Percentiles rank a stretch among this genome's conserved stretches.
phyloP scores from a whole-genome alignment of 1,140 invertebrate genomes.

The Drosophila nigrodunni region DNA sequence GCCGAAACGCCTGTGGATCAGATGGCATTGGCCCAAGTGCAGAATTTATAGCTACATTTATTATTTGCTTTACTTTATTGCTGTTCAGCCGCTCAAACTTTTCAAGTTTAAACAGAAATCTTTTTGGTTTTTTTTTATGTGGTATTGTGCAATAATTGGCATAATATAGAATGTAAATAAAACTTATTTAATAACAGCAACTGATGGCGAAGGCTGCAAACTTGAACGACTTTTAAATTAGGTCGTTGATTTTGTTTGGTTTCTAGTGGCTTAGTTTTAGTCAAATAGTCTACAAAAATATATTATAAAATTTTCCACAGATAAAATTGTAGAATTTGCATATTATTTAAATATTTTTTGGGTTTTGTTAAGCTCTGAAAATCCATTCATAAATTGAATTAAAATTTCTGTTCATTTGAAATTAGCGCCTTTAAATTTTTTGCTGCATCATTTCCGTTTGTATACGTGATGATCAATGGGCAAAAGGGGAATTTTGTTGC shows the following conservation, averaged over 20 bases:
- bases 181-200: constrained; percentile 36
- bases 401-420: constrained; percentile 10
- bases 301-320: not conserved
- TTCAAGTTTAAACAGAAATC: constrained; percentile 53
- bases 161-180: constrained; percentile 56
- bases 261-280: not conserved
- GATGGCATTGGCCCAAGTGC: constrained; percentile 60
- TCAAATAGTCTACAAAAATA: not conserved
- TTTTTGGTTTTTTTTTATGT: not conserved
- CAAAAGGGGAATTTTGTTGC: not conserved
- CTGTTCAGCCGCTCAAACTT: constrained; percentile 10
- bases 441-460: constrained; percentile 49
- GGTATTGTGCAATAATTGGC: constrained; percentile 76
- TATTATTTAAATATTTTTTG: constrained; percentile 12
- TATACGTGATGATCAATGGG: not conserved
- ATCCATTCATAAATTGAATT: constrained; percentile 15
- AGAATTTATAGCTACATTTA: constrained; percentile 65
- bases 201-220: constrained; percentile 62
- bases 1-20: constrained; percentile 39
- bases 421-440: not conserved
- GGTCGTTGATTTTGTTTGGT: constrained; percentile 47
- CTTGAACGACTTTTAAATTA: constrained; percentile 70
- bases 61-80: constrained; percentile 28
- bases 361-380: not conserved
- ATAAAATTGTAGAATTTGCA: not conserved